Percentiles rank a stretch among this genome's conserved stretches.
phyloP scores from a whole-genome alignment of 2,113 vertebrate genomes.

The Crotalus horridus region DNA sequence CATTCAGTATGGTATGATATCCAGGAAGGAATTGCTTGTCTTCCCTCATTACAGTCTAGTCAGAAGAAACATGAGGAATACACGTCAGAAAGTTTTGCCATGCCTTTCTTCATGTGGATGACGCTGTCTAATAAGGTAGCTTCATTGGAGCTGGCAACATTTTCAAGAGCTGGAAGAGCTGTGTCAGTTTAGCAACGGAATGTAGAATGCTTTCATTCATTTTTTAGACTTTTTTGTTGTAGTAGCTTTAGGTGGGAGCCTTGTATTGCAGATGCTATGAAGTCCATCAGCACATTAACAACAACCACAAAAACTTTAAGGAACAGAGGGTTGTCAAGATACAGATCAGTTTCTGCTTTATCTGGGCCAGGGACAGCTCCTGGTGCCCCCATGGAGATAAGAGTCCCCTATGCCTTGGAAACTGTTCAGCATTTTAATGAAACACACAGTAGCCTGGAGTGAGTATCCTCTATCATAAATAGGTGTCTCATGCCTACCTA shows the following conservation, averaged over 20 bases:
- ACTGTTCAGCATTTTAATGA: neutral
- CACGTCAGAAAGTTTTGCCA: neutral
- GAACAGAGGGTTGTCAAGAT: neutral
- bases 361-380: neutral
- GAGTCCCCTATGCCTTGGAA: neutral
- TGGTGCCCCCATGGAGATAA: too few relatives aligned
- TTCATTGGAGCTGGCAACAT: neutral
- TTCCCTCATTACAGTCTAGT: neutral
- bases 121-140: neutral
- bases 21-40: neutral
- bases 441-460: neutral
- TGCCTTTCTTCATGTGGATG: neutral
- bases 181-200: neutral
- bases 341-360: neutral
- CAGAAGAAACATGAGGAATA: neutral
- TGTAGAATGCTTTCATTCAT: neutral
- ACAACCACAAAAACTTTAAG: neutral
- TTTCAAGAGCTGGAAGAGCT: neutral
- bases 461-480: neutral
- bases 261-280: neutral
- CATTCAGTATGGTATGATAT: neutral
- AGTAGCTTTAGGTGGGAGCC: neutral
- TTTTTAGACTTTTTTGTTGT: neutral
- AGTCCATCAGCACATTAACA: neutral
- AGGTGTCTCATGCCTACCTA: neutral